Evolutionary conservation across 2,113 vertebrate genomes (phyloP), one percentile per base, ranked within the genome.

Genomic region (Rhinogobius similis): DNA sequence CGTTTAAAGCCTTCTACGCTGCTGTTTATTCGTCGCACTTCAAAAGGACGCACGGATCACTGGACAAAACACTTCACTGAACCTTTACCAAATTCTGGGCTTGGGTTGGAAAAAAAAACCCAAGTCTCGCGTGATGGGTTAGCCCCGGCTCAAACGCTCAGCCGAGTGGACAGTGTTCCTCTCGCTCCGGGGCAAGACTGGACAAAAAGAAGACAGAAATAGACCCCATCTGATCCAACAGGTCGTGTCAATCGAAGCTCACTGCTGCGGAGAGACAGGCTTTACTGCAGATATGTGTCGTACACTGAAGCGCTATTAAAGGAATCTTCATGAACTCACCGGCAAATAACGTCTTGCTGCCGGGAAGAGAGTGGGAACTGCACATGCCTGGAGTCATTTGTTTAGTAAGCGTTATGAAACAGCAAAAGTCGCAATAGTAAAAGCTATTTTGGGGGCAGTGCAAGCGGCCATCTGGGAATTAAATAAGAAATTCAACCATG

Each of bases 121-220:
- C n/a, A n/a, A 77, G 72, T 63, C 72, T 58, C 21, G 65, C 26
- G 39, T 71, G 80, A 76, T 53, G 73, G 78, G 26, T 77, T 68
- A 55, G 21, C 67, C 66, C 68, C 72, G 38, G 12, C 68, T 74
- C 41, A 48, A 78, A 73, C 83, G 56, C 78, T 82, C 80, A 70
- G 86, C 67, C 65, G 52, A 79, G 68, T 29, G 21, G 73, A 78
- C 67, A 62, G 38, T 24, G 68, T 61, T 76, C 64, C 65, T 82
- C 62, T 67, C 39, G 65, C 78, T 77, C 65, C 58, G 73, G n/a
- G 84, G 82, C 73, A 0, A 66, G 64, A 66, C 75, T n/a, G 32
- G 63, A 83, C 76, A 70, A 70, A 77, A 78, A 67, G 71, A 52
- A 70, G 66, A 74, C 72, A 83, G 71, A 83, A 82, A 85, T 76